Evolutionary conservation across 2,888 invertebrate species (phyloP), one percentile per base, ranked within the genome.

Genomic region (Lissocephala sabroskyi): DNA sequence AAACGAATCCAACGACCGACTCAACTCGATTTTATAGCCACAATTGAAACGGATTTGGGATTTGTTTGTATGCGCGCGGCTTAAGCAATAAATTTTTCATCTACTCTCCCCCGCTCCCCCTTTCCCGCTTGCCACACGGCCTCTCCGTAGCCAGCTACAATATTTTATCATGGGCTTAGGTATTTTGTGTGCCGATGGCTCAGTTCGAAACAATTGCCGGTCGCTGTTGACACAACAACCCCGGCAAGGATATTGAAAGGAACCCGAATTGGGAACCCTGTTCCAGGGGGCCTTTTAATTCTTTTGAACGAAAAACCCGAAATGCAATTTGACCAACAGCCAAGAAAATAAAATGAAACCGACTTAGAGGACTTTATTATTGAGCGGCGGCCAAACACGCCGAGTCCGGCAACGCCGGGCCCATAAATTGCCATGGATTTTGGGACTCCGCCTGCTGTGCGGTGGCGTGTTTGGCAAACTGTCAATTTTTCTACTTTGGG

Each of bases 281-380:
- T 5, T 11, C 16, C 49, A 50, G 53, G 61, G n/a, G 64, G 61
- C 63, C 63, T 64, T 64, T 64, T 64, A 64, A 64, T 65, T 56
- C 51, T 49, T 23, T 19, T 33, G 6, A 19, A 19, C 39, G 19
- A 9, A 41, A 39, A 55, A 62, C 58, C 56, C 54, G 56, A 65
- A 63, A 63, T 65, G 60, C 56, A 63, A 65, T 65, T 65, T 63
- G 57, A 66, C 65, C 65, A 66, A 65, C 63, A 60, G 61, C 3
- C 7, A 23, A 23, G 3, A 23, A 23, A 5, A 23, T 23, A 23
- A 23, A 23, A 7, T 5, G 23, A 5, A 23, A 23, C 13, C 62
- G 62, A 63, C 59, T 64, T 64, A 58, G 51, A 62, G 64, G 57
- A 66, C 65, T 66, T 63, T 59, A 65, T 63, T 66, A 63, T 60